phyloP scores from a whole-genome alignment of 2,888 invertebrate genomes.

The Megastigmus dorsalis region DNA sequence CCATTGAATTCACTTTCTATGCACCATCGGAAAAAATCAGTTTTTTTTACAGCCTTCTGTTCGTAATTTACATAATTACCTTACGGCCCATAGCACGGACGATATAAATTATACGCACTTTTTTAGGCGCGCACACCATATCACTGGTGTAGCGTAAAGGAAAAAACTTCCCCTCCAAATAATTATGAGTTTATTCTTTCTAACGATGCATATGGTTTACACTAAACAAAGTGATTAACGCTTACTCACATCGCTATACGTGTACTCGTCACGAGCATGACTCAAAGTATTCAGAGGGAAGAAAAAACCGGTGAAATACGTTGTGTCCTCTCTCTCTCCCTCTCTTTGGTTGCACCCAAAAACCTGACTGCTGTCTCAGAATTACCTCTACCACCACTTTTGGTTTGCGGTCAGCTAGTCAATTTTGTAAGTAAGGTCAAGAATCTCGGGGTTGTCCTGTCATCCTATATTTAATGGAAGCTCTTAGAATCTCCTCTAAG shows the following conservation, averaged over 20 bases:
- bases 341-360: too few species aligned
- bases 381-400: too few species aligned
- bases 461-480: too few species aligned
- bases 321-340: neutral
- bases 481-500: too few species aligned
- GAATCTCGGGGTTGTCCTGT: too few species aligned
- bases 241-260: neutral
- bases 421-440: too few species aligned
- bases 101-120: neutral
- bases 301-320: slow-evolving; percentile 16
- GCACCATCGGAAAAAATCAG: neutral
- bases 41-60: slow-evolving; percentile 3
- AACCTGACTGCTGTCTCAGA: too few species aligned
- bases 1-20: too few species aligned
- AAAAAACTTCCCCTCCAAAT: slow-evolving; percentile 24
- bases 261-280: too few species aligned
- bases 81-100: neutral
- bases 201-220: slow-evolving; percentile 34
- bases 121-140: neutral
- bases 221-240: slow-evolving; percentile 29
- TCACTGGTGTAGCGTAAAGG: neutral
- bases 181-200: slow-evolving; percentile 36
- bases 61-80: slow-evolving; percentile 16
- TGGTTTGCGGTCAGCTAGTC: too few species aligned
- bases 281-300: neutral